These are phyloP conservation scores for Pedetes capensis DNA, from an alignment of 2,113 vertebrate species.

Conservation along the genomic window DNA sequence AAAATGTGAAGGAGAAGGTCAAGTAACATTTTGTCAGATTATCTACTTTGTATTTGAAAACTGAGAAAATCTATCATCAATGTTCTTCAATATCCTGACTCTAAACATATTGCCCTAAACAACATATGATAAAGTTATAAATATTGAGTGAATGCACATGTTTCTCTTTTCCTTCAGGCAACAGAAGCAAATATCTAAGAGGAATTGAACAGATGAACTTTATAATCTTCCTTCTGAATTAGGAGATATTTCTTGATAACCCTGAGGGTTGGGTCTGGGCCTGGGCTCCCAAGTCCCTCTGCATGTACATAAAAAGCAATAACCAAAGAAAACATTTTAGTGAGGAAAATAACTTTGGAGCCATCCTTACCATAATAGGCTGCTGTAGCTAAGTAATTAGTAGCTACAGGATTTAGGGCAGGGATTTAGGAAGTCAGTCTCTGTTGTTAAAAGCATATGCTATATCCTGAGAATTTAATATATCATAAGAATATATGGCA, in stretches of 20 bases:
- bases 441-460: not conserved
- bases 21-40: conserved; percentile 15
- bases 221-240: conserved; percentile 5
- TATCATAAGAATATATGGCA: conserved; percentile 9
- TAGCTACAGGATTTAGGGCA: conserved; percentile 53
- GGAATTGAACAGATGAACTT: not conserved
- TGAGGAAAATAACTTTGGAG: conserved; percentile 23
- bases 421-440: conserved; percentile 39
- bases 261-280: not conserved
- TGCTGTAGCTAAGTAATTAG: conserved; percentile 48
- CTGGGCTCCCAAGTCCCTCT: not conserved
- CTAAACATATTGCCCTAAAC: not conserved
- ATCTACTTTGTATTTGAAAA: conserved; percentile 8
- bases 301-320: conserved; percentile 15
- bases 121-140: not conserved
- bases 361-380: conserved; percentile 5
- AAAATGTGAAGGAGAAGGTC: conserved; percentile 43
- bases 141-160: conserved; percentile 31
- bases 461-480: conserved; percentile 43
- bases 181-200: conserved; percentile 30
- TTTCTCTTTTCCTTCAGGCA: not conserved
- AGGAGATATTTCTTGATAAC: conserved; percentile 48
- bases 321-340: conserved; percentile 41
- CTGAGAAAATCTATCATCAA: not conserved
- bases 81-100: not conserved